These are phyloP conservation scores for Masnerella sp. DNA, from an alignment of 2,888 invertebrate genomes.

Conservation along the genomic window DNA sequence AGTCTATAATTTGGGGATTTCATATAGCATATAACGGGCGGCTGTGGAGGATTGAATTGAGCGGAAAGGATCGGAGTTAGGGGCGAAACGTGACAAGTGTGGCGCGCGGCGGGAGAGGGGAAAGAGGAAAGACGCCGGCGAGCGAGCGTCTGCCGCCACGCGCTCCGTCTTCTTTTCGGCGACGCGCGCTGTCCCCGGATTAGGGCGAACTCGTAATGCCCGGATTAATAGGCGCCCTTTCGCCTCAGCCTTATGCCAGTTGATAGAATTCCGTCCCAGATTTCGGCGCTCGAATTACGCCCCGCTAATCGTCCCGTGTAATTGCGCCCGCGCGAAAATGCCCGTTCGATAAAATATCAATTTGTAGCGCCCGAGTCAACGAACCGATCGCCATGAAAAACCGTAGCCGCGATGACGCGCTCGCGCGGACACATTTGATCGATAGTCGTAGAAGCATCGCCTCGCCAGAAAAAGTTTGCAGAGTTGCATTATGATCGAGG, in stretches of 20 bases:
- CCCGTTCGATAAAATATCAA: constrained; percentile 20
- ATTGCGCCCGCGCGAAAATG: too few species aligned
- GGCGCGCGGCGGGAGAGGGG: constrained; percentile 25
- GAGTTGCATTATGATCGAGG: constrained; percentile 38
- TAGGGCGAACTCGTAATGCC: constrained; percentile 65
- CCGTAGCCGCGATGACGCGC: background rate
- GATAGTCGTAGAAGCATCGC: constrained; percentile 30
- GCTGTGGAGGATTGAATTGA: constrained; percentile 60
- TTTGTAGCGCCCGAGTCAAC: constrained; percentile 18
- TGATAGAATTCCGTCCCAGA: constrained; percentile 67
- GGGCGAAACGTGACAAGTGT: constrained; percentile 60
- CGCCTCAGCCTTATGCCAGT: constrained; percentile 67
- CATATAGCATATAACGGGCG: constrained; percentile 55
- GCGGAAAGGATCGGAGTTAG: constrained; percentile 61
- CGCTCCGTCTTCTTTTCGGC: constrained; percentile 24
- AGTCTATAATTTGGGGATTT: constrained; percentile 60
- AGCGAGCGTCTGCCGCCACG: constrained; percentile 2
- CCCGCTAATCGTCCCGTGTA: too few species aligned
- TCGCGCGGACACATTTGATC: constrained; percentile 35
- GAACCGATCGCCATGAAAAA: constrained; percentile 10
- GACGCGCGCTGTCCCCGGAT: constrained; percentile 41
- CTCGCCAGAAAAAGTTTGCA: constrained; percentile 16
- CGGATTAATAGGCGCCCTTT: constrained; percentile 69
- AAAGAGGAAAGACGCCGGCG: background rate
- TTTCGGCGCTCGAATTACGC: constrained; percentile 46